Evolutionary conservation across 2,797 vertebrate genomes (phyloP).

Genomic region (Anniella stebbinsi): DNA sequence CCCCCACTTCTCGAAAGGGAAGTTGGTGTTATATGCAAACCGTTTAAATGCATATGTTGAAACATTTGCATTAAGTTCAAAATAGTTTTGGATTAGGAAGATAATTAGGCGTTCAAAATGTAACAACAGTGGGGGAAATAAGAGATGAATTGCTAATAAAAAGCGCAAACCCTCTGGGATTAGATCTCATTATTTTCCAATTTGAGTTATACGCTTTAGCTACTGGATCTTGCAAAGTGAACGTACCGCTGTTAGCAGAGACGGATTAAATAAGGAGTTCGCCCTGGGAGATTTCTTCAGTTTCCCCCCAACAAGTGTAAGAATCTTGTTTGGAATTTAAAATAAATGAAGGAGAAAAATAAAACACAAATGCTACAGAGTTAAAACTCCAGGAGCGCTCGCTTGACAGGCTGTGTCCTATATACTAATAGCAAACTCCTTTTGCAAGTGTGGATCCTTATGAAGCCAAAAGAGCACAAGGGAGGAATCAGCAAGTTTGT

Average conservation of each 20-base stretch:
- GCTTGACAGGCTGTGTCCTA: not conserved
- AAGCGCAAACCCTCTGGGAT: conserved; percentile 43
- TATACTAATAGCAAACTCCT: not conserved
- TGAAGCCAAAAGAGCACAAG: too few relatives aligned
- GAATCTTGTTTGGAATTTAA: conserved; percentile 25
- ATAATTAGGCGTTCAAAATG: conserved; percentile 52
- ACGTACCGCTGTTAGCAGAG: not conserved
- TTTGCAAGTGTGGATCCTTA: not conserved
- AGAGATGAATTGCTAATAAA: conserved; percentile 50
- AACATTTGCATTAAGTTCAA: conserved; percentile 25
- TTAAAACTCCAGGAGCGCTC: not conserved
- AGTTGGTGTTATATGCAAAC: not conserved
- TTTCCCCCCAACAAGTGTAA: not conserved
- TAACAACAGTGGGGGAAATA: conserved; percentile 42
- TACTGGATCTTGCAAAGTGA: conserved; percentile 6
- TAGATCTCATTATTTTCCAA: conserved; percentile 35
- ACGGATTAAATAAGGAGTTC: conserved; percentile 6
- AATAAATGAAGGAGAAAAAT: not conserved
- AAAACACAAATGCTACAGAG: not conserved
- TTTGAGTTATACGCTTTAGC: not conserved
- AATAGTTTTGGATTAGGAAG: conserved; percentile 32
- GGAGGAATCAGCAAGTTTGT: too few relatives aligned
- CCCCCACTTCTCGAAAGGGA: not conserved
- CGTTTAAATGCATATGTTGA: not conserved
- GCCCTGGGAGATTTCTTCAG: not conserved